Evolutionary conservation across 2,888 invertebrate genomes (phyloP).

Genomic region (Lycia hirtaria): DNA sequence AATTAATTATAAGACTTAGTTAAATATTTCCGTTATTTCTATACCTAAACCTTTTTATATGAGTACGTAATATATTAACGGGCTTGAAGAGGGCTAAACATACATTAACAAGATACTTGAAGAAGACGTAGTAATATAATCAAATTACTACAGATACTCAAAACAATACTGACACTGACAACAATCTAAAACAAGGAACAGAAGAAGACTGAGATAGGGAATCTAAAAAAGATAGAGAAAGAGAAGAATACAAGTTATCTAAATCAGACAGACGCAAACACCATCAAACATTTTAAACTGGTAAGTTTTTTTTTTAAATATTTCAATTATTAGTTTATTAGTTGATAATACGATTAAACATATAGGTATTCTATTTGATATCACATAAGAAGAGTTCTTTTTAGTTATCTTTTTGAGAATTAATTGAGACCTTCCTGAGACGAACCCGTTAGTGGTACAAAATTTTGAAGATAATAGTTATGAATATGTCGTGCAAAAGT

Average conservation of each 20-base stretch:
- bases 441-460: neutral
- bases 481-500: no score
- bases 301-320: constrained; percentile 8
- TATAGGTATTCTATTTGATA: no score
- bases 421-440: constrained; percentile 17
- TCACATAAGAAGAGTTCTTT: no score
- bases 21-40: constrained; percentile 80
- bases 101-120: constrained; percentile 63
- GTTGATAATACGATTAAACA: neutral
- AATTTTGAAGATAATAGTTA: no score
- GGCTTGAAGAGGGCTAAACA: constrained; percentile 74
- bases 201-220: constrained; percentile 43
- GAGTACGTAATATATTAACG: constrained; percentile 72
- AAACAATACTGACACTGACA: constrained; percentile 17
- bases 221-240: constrained; percentile 42
- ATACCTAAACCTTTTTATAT: constrained; percentile 82
- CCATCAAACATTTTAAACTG: constrained; percentile 33
- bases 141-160: constrained; percentile 22
- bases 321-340: neutral
- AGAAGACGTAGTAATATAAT: constrained; percentile 47
- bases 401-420: no score
- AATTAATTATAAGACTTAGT: constrained; percentile 83
- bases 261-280: constrained; percentile 41
- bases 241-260: constrained; percentile 30
- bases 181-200: constrained; percentile 38